Percentiles rank a stretch among this genome's conserved stretches.
phyloP scores from a whole-genome alignment of 1,140 invertebrate species.

The Thaumatotibia leucotreta region DNA sequence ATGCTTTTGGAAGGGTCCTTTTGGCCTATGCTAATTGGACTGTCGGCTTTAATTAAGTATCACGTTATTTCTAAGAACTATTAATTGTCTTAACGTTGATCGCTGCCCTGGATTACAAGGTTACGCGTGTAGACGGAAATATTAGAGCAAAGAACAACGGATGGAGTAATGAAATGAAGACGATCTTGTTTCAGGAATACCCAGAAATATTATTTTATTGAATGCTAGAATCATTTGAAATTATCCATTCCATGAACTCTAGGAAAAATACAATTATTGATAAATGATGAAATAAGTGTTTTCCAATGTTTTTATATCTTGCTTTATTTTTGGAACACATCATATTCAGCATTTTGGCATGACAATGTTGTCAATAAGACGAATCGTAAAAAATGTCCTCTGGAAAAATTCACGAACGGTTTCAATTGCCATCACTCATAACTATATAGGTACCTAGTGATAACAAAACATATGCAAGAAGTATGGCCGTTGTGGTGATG shows the following conservation, averaged over 20 bases:
- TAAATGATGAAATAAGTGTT: too few relatives aligned
- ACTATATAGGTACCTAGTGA: too few relatives aligned
- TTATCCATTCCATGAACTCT: background rate
- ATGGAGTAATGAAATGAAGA: background rate
- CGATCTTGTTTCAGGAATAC: background rate
- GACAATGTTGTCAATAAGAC: too few relatives aligned
- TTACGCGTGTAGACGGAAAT: background rate
- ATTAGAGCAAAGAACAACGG: background rate
- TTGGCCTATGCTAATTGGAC: background rate
- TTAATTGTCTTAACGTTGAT: background rate
- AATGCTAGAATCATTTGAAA: background rate
- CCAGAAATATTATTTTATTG: background rate
- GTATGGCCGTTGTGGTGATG: too few relatives aligned
- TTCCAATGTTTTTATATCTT: too few relatives aligned
- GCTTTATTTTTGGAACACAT: too few relatives aligned
- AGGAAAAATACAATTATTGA: too few relatives aligned
- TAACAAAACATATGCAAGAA: too few relatives aligned
- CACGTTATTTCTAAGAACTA: background rate
- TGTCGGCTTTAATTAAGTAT: background rate
- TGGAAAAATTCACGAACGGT: too few relatives aligned
- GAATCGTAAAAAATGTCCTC: too few relatives aligned
- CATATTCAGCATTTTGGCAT: too few relatives aligned
- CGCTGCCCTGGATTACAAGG: background rate
- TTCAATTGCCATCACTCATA: too few relatives aligned
- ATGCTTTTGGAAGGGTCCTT: conserved; percentile 11